Percentiles rank a stretch among this genome's conserved stretches.
phyloP scores from a whole-genome alignment of 2,113 vertebrate genomes.

The Ochotona curzoniae region DNA sequence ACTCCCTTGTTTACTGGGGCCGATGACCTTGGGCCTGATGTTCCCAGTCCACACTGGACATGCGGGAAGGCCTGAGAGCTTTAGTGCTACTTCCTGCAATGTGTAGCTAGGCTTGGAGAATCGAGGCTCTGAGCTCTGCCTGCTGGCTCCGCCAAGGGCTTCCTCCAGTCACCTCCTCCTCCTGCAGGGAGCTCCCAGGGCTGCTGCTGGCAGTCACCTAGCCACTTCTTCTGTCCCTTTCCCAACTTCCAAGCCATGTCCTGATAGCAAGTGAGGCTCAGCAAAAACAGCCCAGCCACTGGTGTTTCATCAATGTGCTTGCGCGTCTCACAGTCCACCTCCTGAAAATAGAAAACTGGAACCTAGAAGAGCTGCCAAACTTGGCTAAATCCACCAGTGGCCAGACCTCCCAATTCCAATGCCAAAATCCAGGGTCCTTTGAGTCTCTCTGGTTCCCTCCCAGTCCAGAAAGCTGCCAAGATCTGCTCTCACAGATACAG shows the following conservation, averaged over 20 bases:
- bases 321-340: accelerated
- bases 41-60: constrained; percentile 67
- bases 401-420: background rate
- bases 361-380: background rate
- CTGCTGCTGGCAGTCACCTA: accelerated
- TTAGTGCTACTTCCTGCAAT: constrained; percentile 60
- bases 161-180: background rate
- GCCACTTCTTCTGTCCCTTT: background rate
- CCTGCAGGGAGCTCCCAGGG: background rate
- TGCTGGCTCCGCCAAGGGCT: background rate
- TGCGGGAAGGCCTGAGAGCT: background rate
- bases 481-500: background rate
- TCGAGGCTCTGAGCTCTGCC: background rate
- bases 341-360: background rate
- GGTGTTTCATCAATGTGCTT: background rate
- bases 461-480: background rate
- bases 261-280: background rate
- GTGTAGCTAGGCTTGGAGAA: background rate
- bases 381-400: background rate
- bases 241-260: background rate
- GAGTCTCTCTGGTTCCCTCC: background rate
- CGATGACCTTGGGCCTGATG: constrained; percentile 74
- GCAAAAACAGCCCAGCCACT: background rate
- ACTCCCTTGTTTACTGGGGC: constrained; percentile 80
- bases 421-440: background rate